Conservation (phyloP, 2,888 invertebrate genomes). For the Amblyteles armatorius region DNA sequence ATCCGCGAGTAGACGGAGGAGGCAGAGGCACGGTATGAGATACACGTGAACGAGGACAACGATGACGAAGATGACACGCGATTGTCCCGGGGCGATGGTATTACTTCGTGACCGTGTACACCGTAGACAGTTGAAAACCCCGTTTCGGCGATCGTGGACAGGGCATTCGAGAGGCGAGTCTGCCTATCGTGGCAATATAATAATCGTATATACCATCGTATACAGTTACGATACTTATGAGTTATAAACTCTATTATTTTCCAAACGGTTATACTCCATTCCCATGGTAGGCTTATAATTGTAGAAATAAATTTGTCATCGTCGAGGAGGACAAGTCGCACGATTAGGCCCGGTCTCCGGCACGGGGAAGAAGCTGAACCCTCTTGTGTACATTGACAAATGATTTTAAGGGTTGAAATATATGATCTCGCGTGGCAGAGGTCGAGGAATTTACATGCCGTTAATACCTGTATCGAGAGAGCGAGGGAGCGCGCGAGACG, state of each 20-base stretch:
- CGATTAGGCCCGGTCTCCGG: constrained; percentile 34
- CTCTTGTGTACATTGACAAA: constrained; percentile 51
- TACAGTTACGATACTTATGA: constrained; percentile 39
- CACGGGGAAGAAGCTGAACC: constrained; percentile 7
- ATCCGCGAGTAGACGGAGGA: constrained; percentile 20
- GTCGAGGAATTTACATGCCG: constrained; percentile 62
- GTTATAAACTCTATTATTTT: constrained; percentile 55
- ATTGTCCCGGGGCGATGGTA: constrained; percentile 66
- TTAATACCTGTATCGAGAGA: constrained; percentile 55
- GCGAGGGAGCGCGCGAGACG: constrained; percentile 29
- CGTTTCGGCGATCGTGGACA: constrained; percentile 43
- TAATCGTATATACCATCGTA: constrained; percentile 44
- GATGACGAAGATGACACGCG: constrained; percentile 69
- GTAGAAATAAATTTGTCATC: constrained; percentile 60
- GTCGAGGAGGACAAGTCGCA: constrained; percentile 17
- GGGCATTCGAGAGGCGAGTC: constrained; percentile 15
- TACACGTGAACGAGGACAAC: constrained; percentile 61
- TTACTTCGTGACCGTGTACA: constrained; percentile 58
- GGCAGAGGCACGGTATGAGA: constrained; percentile 19
- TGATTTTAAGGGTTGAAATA: constrained; percentile 64
- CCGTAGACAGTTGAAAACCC: constrained; percentile 31
- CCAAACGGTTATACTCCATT: constrained; percentile 52
- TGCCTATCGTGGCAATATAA: constrained; percentile 41
- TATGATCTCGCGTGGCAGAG: constrained; percentile 54
- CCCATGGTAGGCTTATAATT: constrained; percentile 54